Base-by-base conservation (phyloP, 2,113 vertebrate species). In the Ageneiosus marmoratus region DNA sequence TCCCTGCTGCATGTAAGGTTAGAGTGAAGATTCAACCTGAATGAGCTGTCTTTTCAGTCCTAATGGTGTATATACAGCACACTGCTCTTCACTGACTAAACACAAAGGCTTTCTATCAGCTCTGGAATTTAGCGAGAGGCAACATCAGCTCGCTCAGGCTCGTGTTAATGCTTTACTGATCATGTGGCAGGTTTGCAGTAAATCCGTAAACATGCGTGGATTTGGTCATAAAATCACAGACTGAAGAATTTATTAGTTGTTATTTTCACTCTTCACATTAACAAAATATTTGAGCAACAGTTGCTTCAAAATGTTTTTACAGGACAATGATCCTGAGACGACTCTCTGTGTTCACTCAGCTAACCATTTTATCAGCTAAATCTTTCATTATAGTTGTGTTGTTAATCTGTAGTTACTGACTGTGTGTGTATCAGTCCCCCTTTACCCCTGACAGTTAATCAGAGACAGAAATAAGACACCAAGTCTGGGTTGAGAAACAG, bases 91-190 rank as follows among this genome's bases (percentile, higher is more conserved):
- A 82, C 1, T 75, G 77, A 34, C 27, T 32, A 32, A 20, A 72
- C 51, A 79, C 82, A 84, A 72, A 84, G 53, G 22, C 58, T 62
- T 20, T 16, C 29, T 77, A 77, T 83, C 53, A 84, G 51, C 27
- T 29, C 53, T 27, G 48, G 13, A 44, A 18, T 44, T 55, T 72
- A 32, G 65, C 44, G 51, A 41, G n/a, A 70, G n/a, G 48, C 79
- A 56, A 27, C 34, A 46, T 46, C 65, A 72, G 56, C 67, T 15
- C 51, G 44, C n/a, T 44, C 51, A 18, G 24, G 15, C 51, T 56
- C 27, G 5, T 41, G 37, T 5, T 41, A 2, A 56, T 58, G 79
- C 67, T 56, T 22, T 69, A 58, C 65, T 81, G 79, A 46, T 72
- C 51, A 29, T 29, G 27, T 58, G 51, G 22, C 78, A 37, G 62